These are phyloP conservation scores for Porites australiensis DNA, from an alignment of 64 coral and sea anemone genomes.

Conservation along the genomic window DNA sequence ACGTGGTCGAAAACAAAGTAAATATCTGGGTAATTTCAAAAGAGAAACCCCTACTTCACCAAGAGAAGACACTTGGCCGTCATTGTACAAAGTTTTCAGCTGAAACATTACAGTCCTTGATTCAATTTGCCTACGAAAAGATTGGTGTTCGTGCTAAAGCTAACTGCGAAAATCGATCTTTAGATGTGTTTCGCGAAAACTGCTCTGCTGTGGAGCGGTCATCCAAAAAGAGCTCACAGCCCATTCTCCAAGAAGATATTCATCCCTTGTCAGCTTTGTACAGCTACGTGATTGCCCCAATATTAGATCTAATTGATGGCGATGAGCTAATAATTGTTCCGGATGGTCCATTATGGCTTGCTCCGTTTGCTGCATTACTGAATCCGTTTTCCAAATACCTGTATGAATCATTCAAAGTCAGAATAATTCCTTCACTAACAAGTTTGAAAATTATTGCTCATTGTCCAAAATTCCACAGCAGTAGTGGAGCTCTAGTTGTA, in stretches of 20 bases:
- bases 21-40: neutral
- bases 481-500: neutral
- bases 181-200: neutral
- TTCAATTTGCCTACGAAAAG: neutral
- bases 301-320: neutral
- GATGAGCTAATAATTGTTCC: neutral
- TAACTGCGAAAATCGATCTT: neutral
- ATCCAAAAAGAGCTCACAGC: neutral
- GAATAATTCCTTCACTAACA: neutral
- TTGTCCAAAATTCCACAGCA: neutral
- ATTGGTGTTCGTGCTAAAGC: neutral
- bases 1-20: neutral
- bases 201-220: neutral
- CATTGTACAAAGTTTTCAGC: accelerated
- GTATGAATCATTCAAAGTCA: neutral
- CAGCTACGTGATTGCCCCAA: neutral
- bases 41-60: neutral
- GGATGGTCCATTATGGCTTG: neutral
- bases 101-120: neutral
- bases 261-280: neutral
- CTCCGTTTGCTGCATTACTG: neutral
- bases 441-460: neutral
- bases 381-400: neutral
- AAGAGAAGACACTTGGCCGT: neutral
- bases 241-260: neutral